phyloP scores from a whole-genome alignment of 2,797 vertebrate genomes.

The Ficedula albicollis region DNA sequence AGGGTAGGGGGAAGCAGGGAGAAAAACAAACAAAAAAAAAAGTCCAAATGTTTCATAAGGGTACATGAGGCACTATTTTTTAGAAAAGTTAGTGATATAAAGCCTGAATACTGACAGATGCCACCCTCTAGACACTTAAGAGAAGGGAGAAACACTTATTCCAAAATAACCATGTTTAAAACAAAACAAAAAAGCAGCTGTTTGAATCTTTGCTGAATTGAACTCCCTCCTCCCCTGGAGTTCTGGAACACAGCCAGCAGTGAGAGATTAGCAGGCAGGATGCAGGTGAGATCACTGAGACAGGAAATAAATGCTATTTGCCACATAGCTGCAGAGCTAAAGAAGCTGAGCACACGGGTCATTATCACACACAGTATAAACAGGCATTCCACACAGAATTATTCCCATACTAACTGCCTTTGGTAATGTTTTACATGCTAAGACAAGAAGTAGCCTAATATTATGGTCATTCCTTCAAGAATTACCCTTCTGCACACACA shows the following conservation, averaged over 20 bases:
- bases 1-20: background rate
- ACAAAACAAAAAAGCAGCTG: background rate
- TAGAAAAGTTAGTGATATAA: background rate
- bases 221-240: background rate
- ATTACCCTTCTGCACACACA: background rate
- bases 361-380: background rate
- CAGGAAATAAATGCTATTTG: constrained; percentile 25
- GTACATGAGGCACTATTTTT: background rate
- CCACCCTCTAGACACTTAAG: background rate
- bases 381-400: background rate
- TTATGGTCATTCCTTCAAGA: background rate
- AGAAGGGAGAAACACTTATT: background rate
- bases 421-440: background rate
- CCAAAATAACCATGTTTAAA: background rate
- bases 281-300: constrained; percentile 41
- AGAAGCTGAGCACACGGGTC: background rate
- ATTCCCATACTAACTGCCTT: background rate
- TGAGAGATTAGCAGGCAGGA: constrained; percentile 32
- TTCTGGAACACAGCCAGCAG: background rate
- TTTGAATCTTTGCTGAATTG: background rate
- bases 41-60: background rate
- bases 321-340: background rate
- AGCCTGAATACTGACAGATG: background rate
- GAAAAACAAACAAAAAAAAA: background rate
- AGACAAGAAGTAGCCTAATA: background rate